Evolutionary conservation across 2,888 invertebrate genomes (phyloP).

Genomic region (Acrocera orbiculus): DNA sequence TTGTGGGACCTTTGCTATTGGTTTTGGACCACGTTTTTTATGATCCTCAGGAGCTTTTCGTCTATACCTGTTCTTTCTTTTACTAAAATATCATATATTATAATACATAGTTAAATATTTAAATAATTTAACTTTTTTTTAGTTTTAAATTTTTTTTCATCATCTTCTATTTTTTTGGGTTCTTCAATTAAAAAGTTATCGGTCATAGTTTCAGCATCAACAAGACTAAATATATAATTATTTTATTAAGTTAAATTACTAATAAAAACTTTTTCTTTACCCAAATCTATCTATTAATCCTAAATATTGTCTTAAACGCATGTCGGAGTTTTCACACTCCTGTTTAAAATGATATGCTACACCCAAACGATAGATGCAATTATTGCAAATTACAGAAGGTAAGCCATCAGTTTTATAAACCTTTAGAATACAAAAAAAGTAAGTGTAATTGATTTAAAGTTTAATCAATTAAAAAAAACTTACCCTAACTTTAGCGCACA

Average conservation of each 20-base stretch:
- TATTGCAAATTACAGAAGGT: slow-evolving; percentile 42
- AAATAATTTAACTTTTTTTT: slow-evolving; percentile 13
- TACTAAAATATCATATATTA: slow-evolving; percentile 12
- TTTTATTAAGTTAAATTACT: background rate
- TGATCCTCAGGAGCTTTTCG: slow-evolving; percentile 39
- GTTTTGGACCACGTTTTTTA: slow-evolving; percentile 41
- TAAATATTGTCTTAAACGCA: slow-evolving; percentile 38
- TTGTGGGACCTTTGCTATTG: slow-evolving; percentile 38
- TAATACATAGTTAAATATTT: background rate
- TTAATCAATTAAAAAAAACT: slow-evolving; percentile 3
- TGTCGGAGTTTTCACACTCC: slow-evolving; percentile 41
- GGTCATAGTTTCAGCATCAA: slow-evolving; percentile 40
- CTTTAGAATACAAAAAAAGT: slow-evolving; percentile 9
- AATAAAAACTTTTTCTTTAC: slow-evolving; percentile 9
- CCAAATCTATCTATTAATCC: slow-evolving; percentile 31
- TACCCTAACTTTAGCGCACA: slow-evolving; percentile 40
- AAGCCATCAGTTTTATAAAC: slow-evolving; percentile 40
- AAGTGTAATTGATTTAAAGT: background rate
- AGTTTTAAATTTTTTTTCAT: slow-evolving; percentile 14
- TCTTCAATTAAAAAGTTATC: slow-evolving; percentile 23
- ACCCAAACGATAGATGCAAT: slow-evolving; percentile 42
- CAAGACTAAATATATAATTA: slow-evolving; percentile 25
- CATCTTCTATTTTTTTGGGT: slow-evolving; percentile 12
- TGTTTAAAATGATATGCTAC: slow-evolving; percentile 46
- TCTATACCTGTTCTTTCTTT: slow-evolving; percentile 33